Evolutionary conservation across 2,888 invertebrate genomes (phyloP).

Genomic region (Mesorhabditis spiculigera): DNA sequence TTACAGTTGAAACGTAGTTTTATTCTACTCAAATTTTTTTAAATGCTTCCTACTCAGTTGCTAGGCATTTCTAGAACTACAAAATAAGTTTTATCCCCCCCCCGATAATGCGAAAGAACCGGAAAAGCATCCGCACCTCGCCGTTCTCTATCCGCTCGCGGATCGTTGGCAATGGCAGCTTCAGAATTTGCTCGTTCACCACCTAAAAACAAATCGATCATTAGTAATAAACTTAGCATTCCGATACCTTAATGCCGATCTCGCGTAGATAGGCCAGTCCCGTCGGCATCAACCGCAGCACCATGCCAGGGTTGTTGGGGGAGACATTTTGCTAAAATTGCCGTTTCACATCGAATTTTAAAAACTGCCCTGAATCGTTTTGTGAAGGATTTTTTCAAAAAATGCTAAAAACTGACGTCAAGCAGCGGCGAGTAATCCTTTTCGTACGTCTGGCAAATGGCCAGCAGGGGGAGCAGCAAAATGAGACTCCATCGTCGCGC

Average conservation of each 20-base stretch:
- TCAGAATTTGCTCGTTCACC: conserved; percentile 56
- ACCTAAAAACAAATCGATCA: conserved; percentile 22
- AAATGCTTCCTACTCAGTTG: not conserved
- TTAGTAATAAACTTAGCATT: not conserved
- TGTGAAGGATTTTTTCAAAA: not conserved
- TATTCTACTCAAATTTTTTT: not conserved
- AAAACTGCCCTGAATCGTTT: conserved; percentile 1
- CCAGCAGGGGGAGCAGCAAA: too few species aligned
- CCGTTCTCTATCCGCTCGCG: conserved; percentile 53
- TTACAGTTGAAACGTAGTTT: too few species aligned
- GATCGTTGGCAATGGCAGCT: conserved; percentile 52
- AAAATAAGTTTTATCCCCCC: not conserved
- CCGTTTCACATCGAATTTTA: not conserved
- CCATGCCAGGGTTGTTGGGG: conserved; percentile 53
- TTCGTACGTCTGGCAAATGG: conserved; percentile 7
- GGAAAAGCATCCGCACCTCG: conserved; percentile 29
- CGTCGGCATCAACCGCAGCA: conserved; percentile 55
- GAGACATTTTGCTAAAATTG: conserved; percentile 54
- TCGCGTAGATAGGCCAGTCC: conserved; percentile 56
- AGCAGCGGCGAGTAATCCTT: conserved; percentile 39
- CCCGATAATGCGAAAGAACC: too few species aligned
- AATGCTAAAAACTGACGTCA: conserved; percentile 26
- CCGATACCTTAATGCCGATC: conserved; percentile 52
- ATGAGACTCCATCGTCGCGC: too few species aligned
- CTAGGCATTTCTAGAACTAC: not conserved